These are phyloP conservation scores for Lagopus leucura DNA, from an alignment of 2,113 vertebrate species.

Conservation along the genomic window DNA sequence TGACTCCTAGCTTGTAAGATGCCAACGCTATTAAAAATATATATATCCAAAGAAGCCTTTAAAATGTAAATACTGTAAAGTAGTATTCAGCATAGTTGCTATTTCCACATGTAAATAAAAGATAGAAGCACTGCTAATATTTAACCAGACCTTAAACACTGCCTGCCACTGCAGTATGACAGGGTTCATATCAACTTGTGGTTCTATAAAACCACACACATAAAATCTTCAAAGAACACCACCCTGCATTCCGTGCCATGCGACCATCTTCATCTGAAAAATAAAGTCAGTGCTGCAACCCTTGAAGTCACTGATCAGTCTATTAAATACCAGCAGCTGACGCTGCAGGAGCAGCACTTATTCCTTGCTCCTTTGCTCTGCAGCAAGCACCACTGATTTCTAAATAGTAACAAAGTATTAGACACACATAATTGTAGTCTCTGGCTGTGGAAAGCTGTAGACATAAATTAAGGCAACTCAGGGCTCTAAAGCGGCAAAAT, in stretches of 20 bases:
- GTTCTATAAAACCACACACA: background rate
- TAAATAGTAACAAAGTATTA: background rate
- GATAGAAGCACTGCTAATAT: background rate
- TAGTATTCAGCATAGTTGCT: background rate
- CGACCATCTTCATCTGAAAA: background rate
- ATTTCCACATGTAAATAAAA: background rate
- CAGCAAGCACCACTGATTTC: background rate
- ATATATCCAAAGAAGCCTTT: background rate
- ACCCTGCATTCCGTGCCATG: background rate
- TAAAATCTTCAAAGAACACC: background rate
- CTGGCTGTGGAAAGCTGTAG: background rate
- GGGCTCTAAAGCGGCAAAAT: background rate
- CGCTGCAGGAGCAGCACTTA: background rate
- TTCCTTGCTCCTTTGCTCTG: background rate
- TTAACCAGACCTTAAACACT: background rate
- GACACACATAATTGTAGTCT: background rate
- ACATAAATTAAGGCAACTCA: background rate
- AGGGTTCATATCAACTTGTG: background rate
- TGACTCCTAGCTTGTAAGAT: background rate
- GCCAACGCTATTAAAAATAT: background rate
- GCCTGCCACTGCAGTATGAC: background rate
- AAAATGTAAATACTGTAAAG: background rate
- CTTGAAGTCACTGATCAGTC: background rate
- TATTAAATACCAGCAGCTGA: background rate
- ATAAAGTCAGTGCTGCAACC: rapidly evolving